A percentile compares a stretch with the other conserved stretches of the same genome.
Evolutionary conservation across 2,888 invertebrate species (phyloP).

Genomic region (Camptogramma bilineatum): DNA sequence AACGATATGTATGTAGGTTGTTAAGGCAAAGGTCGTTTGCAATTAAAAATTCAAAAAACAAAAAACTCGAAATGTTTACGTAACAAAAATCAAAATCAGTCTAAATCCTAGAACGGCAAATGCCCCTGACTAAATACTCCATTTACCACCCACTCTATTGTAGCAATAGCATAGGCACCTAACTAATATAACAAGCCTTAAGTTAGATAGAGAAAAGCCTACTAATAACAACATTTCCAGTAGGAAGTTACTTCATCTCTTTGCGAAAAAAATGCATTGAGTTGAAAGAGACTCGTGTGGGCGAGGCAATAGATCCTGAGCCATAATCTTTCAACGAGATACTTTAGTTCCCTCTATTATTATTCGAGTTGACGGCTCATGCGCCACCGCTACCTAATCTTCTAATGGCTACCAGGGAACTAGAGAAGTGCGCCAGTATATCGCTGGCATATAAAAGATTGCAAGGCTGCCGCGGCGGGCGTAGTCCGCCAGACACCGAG

Average conservation of each 20-base stretch:
- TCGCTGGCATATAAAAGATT: conserved; percentile 68
- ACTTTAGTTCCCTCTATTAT: conserved; percentile 50
- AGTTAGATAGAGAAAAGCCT: too few relatives aligned
- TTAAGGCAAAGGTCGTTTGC: not conserved
- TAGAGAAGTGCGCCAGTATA: conserved; percentile 54
- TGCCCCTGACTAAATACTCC: not conserved
- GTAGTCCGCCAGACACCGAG: conserved; percentile 64
- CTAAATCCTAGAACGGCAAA: conserved; percentile 1
- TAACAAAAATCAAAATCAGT: not conserved
- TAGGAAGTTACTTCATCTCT: not conserved
- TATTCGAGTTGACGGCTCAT: conserved; percentile 61
- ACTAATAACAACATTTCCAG: too few relatives aligned
- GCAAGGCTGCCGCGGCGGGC: conserved; percentile 64
- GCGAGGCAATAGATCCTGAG: conserved; percentile 17
- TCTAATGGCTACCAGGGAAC: conserved; percentile 61
- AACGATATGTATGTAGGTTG: not conserved
- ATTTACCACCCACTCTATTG: not conserved
- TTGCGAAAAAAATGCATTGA: not conserved
- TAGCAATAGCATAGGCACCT: not conserved
- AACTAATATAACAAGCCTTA: not conserved
- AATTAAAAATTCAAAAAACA: conserved; percentile 5
- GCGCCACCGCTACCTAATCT: conserved; percentile 65
- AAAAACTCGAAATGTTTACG: not conserved
- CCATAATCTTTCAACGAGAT: conserved; percentile 10
- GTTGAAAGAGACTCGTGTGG: conserved; percentile 1